Evolutionary conservation across 2,888 invertebrate species (phyloP), one percentile per base, ranked within the genome.

Genomic region (Timandra comae): DNA sequence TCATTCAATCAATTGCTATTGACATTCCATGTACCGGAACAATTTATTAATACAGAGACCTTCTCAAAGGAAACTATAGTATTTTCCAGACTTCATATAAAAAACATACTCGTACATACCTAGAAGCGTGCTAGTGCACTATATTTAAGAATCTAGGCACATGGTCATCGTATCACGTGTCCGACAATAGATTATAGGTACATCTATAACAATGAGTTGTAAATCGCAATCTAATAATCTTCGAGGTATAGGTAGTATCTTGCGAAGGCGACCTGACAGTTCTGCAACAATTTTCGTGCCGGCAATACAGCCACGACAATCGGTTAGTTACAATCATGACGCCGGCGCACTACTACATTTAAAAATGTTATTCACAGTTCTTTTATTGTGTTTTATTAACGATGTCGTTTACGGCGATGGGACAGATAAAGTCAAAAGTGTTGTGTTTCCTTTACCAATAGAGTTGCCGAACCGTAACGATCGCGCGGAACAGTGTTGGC

Each of bases 351-450:
- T 55, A 59, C 59, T 59, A 80, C 82, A 73, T 67, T 67, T 72
- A 84, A 81, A n/a, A 82, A 84, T 84, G 84, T 80, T 81, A 69
- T 48, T 71, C 49, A 44, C n/a, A 36, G n/a, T n/a, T n/a, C 23
- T 35, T 29, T 8, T 48, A 29, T 63, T 45, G 41, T 61, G 35
- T 46, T 49, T 57, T 41, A 41, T 52, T 48, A 38, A 63, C 38
- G 25, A 30, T 34, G 3, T 16, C 3, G 16, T 16, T 16, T 16
- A 29, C 24, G 6, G 16, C 6, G 16, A 16, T n/a, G n/a, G n/a
- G n/a, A n/a, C n/a, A 19, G 49, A 33, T 7, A 64, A 54, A 38
- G 52, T 51, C 19, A 70, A 62, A 42, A 64, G 73, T 8, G 64
- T 70, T 27, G 43, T 66, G 21, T 58, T 80, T 12, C 81, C 82